Conservation (phyloP, 1,140 invertebrate genomes). For the Bombus confusus region DNA sequence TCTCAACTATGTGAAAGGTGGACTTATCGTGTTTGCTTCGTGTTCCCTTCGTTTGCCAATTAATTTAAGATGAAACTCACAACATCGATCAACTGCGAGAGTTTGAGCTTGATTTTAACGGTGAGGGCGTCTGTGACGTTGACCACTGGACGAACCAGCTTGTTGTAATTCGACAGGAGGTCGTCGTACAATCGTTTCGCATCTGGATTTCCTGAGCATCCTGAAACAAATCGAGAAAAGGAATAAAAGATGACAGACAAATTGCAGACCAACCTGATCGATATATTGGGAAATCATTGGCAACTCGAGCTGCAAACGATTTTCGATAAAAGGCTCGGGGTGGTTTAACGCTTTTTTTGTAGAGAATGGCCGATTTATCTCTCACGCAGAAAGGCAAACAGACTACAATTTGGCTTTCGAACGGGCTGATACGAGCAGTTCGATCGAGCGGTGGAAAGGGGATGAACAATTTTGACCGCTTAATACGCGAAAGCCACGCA, state of each 20-base stretch:
- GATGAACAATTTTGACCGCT: neutral
- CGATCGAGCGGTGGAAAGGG: neutral
- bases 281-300: neutral
- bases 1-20: too few relatives aligned
- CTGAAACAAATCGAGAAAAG: constrained; percentile 78
- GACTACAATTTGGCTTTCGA: neutral
- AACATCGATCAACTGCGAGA: constrained; percentile 97
- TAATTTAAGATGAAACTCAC: constrained; percentile 84
- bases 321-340: neutral
- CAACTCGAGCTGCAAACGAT: neutral
- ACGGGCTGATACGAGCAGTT: neutral
- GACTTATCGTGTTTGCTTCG: neutral
- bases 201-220: constrained; percentile 92
- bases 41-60: neutral
- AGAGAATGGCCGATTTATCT: neutral
- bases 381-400: neutral
- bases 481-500: neutral
- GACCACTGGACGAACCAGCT: constrained; percentile 95
- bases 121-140: constrained; percentile 96
- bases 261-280: too few relatives aligned
- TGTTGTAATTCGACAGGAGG: constrained; percentile 96
- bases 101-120: constrained; percentile 96
- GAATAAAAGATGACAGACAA: neutral
- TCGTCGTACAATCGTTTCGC: constrained; percentile 96
- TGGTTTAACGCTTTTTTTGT: constrained; percentile 4